phyloP scores from a whole-genome alignment of 1,140 invertebrate species.

The Grapholita molesta region DNA sequence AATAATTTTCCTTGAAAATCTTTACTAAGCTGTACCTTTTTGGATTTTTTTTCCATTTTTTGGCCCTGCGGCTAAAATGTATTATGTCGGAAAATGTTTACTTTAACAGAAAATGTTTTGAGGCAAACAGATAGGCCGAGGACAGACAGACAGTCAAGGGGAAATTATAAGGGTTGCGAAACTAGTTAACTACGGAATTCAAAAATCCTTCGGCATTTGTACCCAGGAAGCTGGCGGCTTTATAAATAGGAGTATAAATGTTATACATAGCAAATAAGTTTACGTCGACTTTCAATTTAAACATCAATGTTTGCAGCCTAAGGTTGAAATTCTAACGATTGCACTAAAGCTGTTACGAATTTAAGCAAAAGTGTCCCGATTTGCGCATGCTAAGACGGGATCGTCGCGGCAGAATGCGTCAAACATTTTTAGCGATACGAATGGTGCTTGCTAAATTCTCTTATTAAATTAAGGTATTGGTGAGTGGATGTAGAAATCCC shows the following conservation, averaged over 20 bases:
- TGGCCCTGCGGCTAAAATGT: too few species aligned
- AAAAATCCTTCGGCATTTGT: too few species aligned
- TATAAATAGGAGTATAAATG: neutral
- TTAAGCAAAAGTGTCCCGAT: slow-evolving; percentile 21
- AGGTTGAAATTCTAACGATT: neutral
- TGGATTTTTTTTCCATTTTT: too few species aligned
- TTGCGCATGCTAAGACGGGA: slow-evolving; percentile 38
- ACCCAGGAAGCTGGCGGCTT: too few species aligned
- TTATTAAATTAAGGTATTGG: slow-evolving; percentile 26
- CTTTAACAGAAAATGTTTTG: too few species aligned
- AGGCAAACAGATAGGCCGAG: too few species aligned
- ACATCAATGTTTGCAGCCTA: neutral
- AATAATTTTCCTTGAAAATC: too few species aligned
- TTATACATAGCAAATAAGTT: neutral
- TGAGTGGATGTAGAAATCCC: slow-evolving; percentile 48
- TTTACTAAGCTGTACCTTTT: too few species aligned
- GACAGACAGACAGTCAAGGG: too few species aligned
- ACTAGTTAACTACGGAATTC: too few species aligned
- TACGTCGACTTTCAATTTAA: neutral
- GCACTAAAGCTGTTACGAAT: slow-evolving; percentile 28
- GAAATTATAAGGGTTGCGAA: too few species aligned
- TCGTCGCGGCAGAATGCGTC: slow-evolving; percentile 38
- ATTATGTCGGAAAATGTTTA: too few species aligned
- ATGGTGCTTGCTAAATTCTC: slow-evolving; percentile 30
- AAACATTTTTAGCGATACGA: slow-evolving; percentile 33